phyloP scores from a whole-genome alignment of 1,140 invertebrate species.

The Drosophila insularis region DNA sequence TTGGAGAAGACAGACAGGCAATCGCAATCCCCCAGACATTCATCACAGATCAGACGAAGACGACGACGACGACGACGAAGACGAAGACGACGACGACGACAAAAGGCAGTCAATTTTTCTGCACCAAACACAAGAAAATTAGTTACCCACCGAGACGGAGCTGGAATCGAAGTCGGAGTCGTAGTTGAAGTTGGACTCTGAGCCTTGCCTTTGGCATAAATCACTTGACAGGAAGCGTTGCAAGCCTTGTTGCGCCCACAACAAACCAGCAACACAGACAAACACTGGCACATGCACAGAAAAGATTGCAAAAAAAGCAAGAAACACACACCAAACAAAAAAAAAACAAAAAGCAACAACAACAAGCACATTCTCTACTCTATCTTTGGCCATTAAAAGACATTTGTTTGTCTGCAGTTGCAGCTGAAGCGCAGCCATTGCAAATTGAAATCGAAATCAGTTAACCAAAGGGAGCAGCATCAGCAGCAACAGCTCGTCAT shows the following conservation, averaged over 20 bases:
- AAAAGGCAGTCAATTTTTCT: slow-evolving; percentile 77
- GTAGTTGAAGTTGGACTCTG: slow-evolving; percentile 25
- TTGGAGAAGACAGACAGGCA: slow-evolving; percentile 24
- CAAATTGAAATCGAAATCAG: slow-evolving; percentile 81
- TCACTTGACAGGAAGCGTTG: slow-evolving; percentile 81
- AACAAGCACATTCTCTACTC: slow-evolving; percentile 43
- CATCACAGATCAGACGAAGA: slow-evolving; percentile 66
- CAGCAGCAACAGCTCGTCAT: slow-evolving; percentile 23
- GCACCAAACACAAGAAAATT: slow-evolving; percentile 76
- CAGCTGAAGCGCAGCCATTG: slow-evolving; percentile 65
- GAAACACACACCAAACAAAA: not conserved
- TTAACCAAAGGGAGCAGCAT: slow-evolving; percentile 45
- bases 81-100: slow-evolving; percentile 50
- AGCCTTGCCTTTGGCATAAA: slow-evolving; percentile 75
- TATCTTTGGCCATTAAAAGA: slow-evolving; percentile 77
- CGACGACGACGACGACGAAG: not conserved
- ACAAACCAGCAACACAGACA: slow-evolving; percentile 29
- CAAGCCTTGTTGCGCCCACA: slow-evolving; percentile 78
- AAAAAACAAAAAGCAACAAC: slow-evolving; percentile 28
- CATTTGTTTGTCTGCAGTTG: slow-evolving; percentile 70
- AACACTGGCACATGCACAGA: not conserved
- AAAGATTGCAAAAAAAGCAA: not conserved
- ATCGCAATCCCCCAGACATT: slow-evolving; percentile 55
- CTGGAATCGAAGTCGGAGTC: no score
- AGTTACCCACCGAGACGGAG: slow-evolving; percentile 45